Percentiles rank a stretch among this genome's conserved stretches.
Evolutionary conservation across 2,888 invertebrate genomes (phyloP).

Genomic region (Actias luna): DNA sequence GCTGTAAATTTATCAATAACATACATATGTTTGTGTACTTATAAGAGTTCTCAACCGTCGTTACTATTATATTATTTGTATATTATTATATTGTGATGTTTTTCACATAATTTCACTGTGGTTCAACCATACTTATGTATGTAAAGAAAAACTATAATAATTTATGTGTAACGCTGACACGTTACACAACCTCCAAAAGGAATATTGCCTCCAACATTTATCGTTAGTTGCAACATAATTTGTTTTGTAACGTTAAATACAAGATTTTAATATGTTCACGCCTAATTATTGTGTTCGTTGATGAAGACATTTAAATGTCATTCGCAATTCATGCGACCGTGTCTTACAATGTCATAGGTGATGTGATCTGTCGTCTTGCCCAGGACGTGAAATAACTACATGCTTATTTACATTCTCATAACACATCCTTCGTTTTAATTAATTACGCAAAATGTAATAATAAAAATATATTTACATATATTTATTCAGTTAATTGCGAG

Average conservation of each 20-base stretch:
- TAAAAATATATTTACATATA: not conserved
- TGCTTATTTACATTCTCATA: not conserved
- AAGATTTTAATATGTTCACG: conserved; percentile 7
- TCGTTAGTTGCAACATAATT: conserved; percentile 4
- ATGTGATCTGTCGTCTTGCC: not conserved
- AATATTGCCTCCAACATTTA: not conserved
- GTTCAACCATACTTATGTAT: not conserved
- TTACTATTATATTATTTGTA: too few relatives aligned
- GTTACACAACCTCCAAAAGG: not conserved
- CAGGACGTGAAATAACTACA: not conserved
- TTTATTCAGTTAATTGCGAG: not conserved
- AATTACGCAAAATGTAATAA: not conserved
- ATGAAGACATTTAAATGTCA: conserved; percentile 11
- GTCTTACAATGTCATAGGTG: not conserved
- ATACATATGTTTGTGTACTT: too few relatives aligned
- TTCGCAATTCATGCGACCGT: conserved; percentile 4
- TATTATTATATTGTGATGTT: not conserved
- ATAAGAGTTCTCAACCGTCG: too few relatives aligned
- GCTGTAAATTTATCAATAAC: too few relatives aligned
- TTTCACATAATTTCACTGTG: not conserved
- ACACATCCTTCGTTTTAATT: not conserved
- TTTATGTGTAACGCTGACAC: not conserved
- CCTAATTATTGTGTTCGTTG: conserved; percentile 7
- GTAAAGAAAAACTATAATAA: not conserved
- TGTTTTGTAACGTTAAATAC: conserved; percentile 2